phyloP scores from a whole-genome alignment of 2,888 invertebrate genomes.

The Epirrhoe tristata region DNA sequence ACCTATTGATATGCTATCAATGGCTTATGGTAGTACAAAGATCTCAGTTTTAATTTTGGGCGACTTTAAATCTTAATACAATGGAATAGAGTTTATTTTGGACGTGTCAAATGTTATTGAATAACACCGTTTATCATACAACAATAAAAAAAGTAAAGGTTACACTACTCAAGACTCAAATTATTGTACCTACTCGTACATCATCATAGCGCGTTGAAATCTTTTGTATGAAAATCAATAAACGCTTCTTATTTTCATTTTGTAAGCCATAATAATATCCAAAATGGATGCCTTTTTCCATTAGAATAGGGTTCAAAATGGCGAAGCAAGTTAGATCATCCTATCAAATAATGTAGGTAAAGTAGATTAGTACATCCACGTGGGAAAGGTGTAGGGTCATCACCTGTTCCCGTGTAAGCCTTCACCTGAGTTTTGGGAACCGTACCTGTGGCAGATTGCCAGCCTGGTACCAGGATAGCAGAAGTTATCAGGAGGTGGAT shows the following conservation, averaged over 20 bases:
- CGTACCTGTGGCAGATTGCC: constrained; percentile 86
- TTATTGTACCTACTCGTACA: too few species aligned
- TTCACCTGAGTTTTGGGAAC: constrained; percentile 73
- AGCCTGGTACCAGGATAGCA: constrained; percentile 80
- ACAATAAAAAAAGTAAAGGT: neutral
- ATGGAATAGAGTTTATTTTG: too few species aligned
- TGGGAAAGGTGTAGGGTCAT: constrained; percentile 59
- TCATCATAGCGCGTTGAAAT: constrained; percentile 15
- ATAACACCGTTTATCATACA: too few species aligned
- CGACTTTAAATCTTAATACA: too few species aligned
- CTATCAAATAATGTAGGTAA: constrained; percentile 6
- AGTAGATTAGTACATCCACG: constrained; percentile 18
- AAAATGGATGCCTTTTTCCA: neutral
- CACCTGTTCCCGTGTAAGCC: constrained; percentile 63
- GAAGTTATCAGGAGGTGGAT: constrained; percentile 58
- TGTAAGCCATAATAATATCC: neutral
- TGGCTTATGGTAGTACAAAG: neutral
- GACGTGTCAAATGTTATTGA: neutral
- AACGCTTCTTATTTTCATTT: neutral
- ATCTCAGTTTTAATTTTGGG: too few species aligned
- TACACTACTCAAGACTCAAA: neutral
- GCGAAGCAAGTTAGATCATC: neutral
- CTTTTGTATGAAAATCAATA: constrained; percentile 12
- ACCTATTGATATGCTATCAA: neutral
- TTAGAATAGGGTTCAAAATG: constrained; percentile 25